A percentile compares a stretch with the other conserved stretches of the same genome.
phyloP scores from a whole-genome alignment of 2,113 vertebrate species.

The Octodon degus region DNA sequence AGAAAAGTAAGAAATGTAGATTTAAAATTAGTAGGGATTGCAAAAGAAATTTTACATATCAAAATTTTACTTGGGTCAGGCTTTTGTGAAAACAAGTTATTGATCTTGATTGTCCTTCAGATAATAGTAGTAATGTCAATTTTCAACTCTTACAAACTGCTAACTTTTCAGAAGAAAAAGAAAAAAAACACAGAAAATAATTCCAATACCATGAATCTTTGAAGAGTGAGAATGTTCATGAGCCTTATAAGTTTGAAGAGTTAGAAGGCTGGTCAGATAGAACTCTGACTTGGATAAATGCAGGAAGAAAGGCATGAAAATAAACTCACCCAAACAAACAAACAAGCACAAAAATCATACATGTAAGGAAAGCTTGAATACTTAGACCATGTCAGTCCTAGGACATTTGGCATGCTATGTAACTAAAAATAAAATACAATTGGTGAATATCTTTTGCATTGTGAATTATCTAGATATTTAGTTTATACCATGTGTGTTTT shows the following conservation, averaged over 20 bases:
- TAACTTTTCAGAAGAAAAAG: background rate
- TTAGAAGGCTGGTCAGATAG: background rate
- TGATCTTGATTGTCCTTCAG: background rate
- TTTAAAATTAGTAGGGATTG: background rate
- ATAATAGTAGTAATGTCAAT: background rate
- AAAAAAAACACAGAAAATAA: background rate
- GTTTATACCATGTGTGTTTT: background rate
- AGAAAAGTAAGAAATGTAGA: background rate
- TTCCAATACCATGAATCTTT: background rate
- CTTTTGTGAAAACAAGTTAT: background rate
- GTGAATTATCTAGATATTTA: background rate
- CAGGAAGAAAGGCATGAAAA: background rate
- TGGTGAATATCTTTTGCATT: background rate
- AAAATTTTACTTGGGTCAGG: background rate
- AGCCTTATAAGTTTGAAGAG: background rate
- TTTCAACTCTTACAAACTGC: background rate
- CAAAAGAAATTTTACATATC: background rate
- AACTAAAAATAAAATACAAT: slow-evolving; percentile 7
- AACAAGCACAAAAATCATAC: accelerated
- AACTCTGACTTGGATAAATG: background rate
- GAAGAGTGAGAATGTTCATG: background rate
- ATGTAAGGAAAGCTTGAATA: background rate
- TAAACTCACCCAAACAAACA: background rate
- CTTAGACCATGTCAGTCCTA: background rate
- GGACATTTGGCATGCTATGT: background rate